Evolutionary conservation across 1,140 invertebrate species (phyloP).

Genomic region (Euwallacea similis): DNA sequence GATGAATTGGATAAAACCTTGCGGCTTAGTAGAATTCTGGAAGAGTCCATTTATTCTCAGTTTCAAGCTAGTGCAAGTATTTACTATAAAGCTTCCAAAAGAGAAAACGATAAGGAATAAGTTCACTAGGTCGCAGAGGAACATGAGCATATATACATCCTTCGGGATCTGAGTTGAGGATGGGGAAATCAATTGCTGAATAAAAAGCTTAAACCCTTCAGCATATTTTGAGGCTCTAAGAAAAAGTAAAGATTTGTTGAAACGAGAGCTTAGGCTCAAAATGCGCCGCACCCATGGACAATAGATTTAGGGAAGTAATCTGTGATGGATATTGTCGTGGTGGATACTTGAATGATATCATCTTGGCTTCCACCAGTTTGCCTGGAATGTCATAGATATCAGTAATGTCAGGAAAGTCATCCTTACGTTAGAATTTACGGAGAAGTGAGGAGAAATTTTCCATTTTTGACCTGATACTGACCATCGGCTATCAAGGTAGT

Average conservation of each 20-base stretch:
- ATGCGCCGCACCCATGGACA: conserved; percentile 11
- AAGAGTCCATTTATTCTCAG: neutral
- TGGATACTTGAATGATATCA: neutral
- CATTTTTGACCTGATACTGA: conserved; percentile 16
- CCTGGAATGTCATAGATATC: too few relatives aligned
- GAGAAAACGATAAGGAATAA: conserved; percentile 16
- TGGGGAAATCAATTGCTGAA: conserved; percentile 20
- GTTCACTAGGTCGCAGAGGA: conserved; percentile 30
- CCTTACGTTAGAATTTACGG: neutral
- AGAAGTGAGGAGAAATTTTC: neutral
- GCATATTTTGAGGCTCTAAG: conserved; percentile 21
- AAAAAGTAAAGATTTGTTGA: neutral
- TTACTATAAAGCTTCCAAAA: conserved; percentile 24
- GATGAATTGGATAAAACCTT: too few relatives aligned
- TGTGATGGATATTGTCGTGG: neutral
- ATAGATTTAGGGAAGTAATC: conserved; percentile 29
- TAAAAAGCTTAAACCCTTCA: conserved; percentile 8
- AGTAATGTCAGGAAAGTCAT: too few relatives aligned
- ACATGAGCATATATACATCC: conserved; percentile 30
- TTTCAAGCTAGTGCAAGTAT: neutral
- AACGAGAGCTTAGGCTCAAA: too few relatives aligned
- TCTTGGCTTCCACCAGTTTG: too few relatives aligned
- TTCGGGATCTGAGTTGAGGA: conserved; percentile 23
- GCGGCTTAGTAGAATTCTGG: neutral
- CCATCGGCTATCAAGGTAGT: conserved; percentile 21